Base-by-base conservation (phyloP, 2,888 invertebrate genomes). In the Margaritifera margaritifera region DNA sequence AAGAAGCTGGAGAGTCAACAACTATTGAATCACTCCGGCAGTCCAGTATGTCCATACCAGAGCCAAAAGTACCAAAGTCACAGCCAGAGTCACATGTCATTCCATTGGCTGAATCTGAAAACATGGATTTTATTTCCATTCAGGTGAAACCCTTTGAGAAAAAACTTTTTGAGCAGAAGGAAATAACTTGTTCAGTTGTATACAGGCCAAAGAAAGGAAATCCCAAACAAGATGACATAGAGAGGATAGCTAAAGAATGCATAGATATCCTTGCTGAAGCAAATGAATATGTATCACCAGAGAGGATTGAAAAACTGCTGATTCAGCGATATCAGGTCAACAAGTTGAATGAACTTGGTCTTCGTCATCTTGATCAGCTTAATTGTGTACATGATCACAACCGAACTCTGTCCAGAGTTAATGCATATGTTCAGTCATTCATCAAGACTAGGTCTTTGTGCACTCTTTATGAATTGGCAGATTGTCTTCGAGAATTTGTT, bases 391-490 rank as follows among this genome's bases (percentile, higher is more conserved):
- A 77, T 54, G 80, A 86, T 31, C 83, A 80, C 31, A 68, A 72
- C 22, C 78, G 84, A 3, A 50, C 71, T 24, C 67, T 80, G 20
- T 71, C 78, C 51, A 72, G 59, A 62, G 74, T 62, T 67, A 87
- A 84, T 76, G 79, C 80, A 6, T 84, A 82, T 60, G 75, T 86
- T 22, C 83, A 86, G 61, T 83, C 80, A 4, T 87, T 83, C 75
- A 71, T 83, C 22, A 76, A 76, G 62, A 72, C 76, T 11, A 74
- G 84, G 15, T 79, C 84, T 4, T 71, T 85, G 42, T 84, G 83
- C 61, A 84, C 87, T 0, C 66, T 86, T 53, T 72, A 80, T 72
- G 87, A 87, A 66, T 75, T 87, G 8, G 64, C 65, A 24, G 75
- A 82, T 51, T 73, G 75, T 61, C 68, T 84, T 57, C 51, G 70